Evolutionary conservation across 2,797 vertebrate species (phyloP), one percentile per base, ranked within the genome.

Genomic region (Silurus lanzhouensis): DNA sequence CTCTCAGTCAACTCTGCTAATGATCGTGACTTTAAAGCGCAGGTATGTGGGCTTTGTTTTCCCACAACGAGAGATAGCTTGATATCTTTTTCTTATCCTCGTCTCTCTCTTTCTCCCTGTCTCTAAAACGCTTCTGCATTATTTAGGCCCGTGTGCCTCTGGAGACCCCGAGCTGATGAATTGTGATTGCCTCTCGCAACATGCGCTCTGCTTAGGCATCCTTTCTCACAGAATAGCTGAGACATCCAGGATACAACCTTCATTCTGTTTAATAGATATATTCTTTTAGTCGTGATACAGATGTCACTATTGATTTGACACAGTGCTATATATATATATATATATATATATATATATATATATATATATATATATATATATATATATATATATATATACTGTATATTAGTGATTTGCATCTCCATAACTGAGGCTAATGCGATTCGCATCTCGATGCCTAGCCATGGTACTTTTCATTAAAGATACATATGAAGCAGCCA

Each of bases 101-200:
- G 72, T 22, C 91, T 87, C 87, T 89, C 22, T 9, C 6, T 64
- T 10, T 67, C 4, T 31, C 14, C 89, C 83, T 31, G 5, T 89
- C 83, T 90, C 87, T 83, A 88, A 91, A 92, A 86, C 90, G 86
- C 84, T 78, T 82, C 90, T 90, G 88, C 90, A 88, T 91, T 92
- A 91, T 91, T 70, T 91, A 91, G 88, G 17, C 72, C 57, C 52
- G 83, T 84, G 72, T 83, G 74, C 81, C 88, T 86, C 87, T 85
- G 85, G 84, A 87, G 88, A 84, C 70, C 48, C 81, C 66, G 70
- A 84, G 68, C 88, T 88, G 88, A 91, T 89, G 87, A 90, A 90
- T 88, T 88, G 84, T 89, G 88, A 89, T 88, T 88, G 87, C 83
- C 71, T 89, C 76, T 83, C 83, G 46, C 80, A 77, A 81, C 85